Evolutionary conservation across 2,797 vertebrate genomes (phyloP).

Genomic region (Bovichtus variegatus): DNA sequence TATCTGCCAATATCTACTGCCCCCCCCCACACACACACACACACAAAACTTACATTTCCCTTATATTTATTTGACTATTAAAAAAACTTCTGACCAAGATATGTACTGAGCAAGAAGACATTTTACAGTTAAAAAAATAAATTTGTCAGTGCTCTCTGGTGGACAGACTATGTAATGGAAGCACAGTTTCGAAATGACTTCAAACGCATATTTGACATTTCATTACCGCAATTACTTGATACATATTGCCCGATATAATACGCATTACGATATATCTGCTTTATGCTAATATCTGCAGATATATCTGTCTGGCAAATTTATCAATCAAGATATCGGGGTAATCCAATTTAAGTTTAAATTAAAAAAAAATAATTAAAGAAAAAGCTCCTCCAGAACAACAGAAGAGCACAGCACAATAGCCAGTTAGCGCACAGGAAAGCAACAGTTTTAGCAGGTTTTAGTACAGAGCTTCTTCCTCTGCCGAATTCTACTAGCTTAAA

Average conservation of each 20-base stretch:
- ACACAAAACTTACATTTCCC: not conserved
- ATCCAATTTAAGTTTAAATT: too few relatives aligned
- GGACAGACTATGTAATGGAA: not conserved
- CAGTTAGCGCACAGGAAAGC: too few relatives aligned
- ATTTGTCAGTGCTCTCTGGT: not conserved
- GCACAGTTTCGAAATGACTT: not conserved
- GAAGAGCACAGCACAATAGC: not conserved
- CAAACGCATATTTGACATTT: not conserved
- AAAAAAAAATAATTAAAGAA: too few relatives aligned
- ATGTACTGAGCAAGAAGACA: too few relatives aligned
- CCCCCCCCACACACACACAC: not conserved
- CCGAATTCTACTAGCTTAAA: too few relatives aligned
- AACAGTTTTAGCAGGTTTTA: too few relatives aligned
- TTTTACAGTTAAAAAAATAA: not conserved
- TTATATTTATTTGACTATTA: not conserved
- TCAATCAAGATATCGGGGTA: not conserved
- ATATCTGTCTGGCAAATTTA: not conserved
- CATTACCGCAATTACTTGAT: not conserved
- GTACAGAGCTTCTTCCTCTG: too few relatives aligned
- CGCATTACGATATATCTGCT: not conserved
- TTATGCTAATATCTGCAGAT: not conserved
- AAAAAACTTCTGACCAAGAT: not conserved
- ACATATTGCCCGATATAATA: not conserved
- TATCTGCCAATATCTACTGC: not conserved
- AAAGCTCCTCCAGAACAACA: not conserved